Evolutionary conservation across 2,888 invertebrate species (phyloP).

Genomic region (Homarus gammarus): DNA sequence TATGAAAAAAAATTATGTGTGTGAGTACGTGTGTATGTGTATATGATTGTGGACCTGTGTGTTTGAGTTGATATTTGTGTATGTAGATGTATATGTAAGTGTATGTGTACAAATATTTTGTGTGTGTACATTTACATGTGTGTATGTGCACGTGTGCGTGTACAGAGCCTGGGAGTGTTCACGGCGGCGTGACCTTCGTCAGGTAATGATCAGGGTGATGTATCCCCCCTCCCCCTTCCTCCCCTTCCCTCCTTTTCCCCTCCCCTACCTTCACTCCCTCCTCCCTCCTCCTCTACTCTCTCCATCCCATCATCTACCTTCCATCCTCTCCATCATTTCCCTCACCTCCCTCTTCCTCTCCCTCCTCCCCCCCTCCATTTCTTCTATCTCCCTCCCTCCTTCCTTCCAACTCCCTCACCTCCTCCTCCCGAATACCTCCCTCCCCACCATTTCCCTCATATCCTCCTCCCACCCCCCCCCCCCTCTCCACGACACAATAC

Average conservation of each 20-base stretch:
- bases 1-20: constrained; percentile 12
- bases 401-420: neutral
- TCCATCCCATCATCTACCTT: neutral
- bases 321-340: neutral
- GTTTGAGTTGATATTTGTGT: neutral
- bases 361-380: too few relatives aligned
- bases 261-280: neutral
- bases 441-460: too few relatives aligned
- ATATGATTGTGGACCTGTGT: neutral
- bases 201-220: neutral
- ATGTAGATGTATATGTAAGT: neutral
- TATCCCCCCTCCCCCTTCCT: neutral
- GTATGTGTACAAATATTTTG: too few relatives aligned
- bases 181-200: neutral
- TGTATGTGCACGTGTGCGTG: constrained; percentile 27
- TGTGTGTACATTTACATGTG: neutral
- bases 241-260: neutral
- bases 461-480: too few relatives aligned
- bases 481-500: too few relatives aligned
- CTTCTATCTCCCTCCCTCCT: neutral
- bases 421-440: neutral
- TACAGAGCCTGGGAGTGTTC: neutral
- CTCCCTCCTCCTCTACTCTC: neutral
- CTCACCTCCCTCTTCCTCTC: neutral
- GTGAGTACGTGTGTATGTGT: neutral